These are phyloP conservation scores for Pedetes capensis DNA, from an alignment of 2,113 vertebrate species.

Conservation along the genomic window DNA sequence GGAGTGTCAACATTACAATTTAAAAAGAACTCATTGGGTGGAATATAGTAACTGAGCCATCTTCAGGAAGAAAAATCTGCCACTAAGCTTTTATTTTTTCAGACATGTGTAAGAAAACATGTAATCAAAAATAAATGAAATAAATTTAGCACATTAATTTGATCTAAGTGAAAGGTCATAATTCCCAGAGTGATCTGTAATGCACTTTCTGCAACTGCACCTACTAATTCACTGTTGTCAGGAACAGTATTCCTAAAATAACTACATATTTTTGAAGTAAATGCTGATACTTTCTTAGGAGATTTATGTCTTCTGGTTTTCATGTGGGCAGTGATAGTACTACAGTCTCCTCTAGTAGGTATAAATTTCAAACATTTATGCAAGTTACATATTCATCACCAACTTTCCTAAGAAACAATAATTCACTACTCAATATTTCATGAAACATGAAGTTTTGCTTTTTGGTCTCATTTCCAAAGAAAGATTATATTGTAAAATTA, in stretches of 20 bases:
- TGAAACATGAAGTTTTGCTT: background rate
- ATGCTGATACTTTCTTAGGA: background rate
- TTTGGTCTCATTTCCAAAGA: background rate
- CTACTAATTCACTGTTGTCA: background rate
- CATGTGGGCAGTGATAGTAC: background rate
- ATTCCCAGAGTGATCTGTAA: background rate
- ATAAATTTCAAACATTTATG: background rate
- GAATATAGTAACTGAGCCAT: background rate
- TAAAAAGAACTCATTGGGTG: background rate
- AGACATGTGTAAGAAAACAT: background rate
- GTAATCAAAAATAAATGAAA: constrained; percentile 8
- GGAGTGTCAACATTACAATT: background rate
- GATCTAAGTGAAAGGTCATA: constrained; percentile 18
- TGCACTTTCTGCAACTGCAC: background rate
- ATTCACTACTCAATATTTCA: background rate
- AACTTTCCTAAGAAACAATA: background rate
- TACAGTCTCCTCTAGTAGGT: background rate
- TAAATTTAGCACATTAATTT: background rate
- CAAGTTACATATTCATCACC: background rate
- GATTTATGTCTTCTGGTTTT: background rate
- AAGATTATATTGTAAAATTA: background rate
- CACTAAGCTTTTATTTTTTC: background rate
- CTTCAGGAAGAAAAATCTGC: background rate
- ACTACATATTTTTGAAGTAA: background rate
- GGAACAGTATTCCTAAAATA: background rate